Conservation (phyloP, 2,113 vertebrate species). For the Dipodomys ordii region DNA sequence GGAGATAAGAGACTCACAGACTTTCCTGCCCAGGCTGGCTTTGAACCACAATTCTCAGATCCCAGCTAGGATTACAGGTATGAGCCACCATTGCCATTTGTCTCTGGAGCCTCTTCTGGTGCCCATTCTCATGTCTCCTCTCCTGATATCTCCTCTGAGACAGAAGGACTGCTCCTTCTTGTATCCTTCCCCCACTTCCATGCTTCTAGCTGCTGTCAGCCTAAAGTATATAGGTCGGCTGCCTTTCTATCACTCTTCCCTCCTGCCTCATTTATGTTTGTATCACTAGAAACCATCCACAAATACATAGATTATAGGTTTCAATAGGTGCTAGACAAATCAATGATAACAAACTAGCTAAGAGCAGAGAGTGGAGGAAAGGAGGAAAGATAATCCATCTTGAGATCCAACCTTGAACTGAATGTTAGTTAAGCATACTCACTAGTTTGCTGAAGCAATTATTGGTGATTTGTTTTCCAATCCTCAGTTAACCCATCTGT, state of each 20-base stretch:
- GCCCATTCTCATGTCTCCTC: not conserved
- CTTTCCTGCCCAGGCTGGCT: no score
- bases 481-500: not conserved
- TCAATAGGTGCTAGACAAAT: not conserved
- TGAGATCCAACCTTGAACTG: not conserved
- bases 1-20: no score
- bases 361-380: not conserved
- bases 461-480: not conserved
- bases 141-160: not conserved
- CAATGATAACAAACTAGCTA: not conserved
- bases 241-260: no score
- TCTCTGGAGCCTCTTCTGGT: not conserved
- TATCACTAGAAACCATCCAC: not conserved
- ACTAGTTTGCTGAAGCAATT: not conserved
- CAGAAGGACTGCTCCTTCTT: not conserved
- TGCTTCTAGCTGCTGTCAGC: not conserved
- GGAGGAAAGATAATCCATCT: not conserved
- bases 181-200: not conserved
- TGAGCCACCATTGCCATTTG: not conserved
- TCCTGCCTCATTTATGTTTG: slow-evolving; percentile 14
- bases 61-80: no score
- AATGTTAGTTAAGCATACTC: not conserved
- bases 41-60: no score
- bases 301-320: not conserved
- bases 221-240: not conserved